These are phyloP conservation scores for Neoseiulus cucumeris DNA, from an alignment of 1,140 invertebrate species.

Conservation along the genomic window DNA sequence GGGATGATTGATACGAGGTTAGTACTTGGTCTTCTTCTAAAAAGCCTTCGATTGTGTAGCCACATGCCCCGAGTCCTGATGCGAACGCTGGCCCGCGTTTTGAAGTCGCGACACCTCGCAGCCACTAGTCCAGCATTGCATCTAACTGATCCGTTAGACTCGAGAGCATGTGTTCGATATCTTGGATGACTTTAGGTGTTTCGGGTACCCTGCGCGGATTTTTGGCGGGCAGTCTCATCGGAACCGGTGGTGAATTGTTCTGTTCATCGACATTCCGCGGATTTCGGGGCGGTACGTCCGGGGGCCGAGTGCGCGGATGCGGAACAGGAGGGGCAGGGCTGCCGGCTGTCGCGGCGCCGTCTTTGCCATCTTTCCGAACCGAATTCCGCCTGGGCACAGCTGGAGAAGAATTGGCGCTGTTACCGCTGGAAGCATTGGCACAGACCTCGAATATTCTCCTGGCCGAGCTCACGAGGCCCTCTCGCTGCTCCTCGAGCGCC, in stretches of 20 bases:
- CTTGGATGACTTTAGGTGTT: slow-evolving; percentile 9
- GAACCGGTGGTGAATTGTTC: background rate
- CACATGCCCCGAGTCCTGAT: slow-evolving; percentile 3
- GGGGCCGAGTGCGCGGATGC: background rate
- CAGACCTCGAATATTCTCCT: background rate
- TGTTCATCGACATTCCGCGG: background rate
- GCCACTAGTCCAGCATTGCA: slow-evolving; percentile 8
- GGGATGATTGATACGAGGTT: background rate
- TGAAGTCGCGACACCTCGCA: background rate
- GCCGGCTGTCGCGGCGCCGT: too few relatives aligned
- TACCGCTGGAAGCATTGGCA: background rate
- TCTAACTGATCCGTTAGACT: slow-evolving; percentile 10
- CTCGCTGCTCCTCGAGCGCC: background rate
- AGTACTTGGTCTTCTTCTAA: background rate
- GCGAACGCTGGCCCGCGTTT: background rate
- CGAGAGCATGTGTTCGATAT: slow-evolving; percentile 11
- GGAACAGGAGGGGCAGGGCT: background rate
- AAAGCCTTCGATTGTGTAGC: background rate
- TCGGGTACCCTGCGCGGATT: background rate
- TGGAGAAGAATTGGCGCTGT: background rate
- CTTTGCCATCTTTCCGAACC: background rate
- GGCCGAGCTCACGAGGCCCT: background rate
- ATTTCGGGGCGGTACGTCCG: background rate
- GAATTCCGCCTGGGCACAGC: background rate
- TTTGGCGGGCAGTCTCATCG: background rate